Percentiles rank a stretch among this genome's conserved stretches.
Evolutionary conservation across 2,888 invertebrate species (phyloP).

Genomic region (Caenorhabditis sp.): DNA sequence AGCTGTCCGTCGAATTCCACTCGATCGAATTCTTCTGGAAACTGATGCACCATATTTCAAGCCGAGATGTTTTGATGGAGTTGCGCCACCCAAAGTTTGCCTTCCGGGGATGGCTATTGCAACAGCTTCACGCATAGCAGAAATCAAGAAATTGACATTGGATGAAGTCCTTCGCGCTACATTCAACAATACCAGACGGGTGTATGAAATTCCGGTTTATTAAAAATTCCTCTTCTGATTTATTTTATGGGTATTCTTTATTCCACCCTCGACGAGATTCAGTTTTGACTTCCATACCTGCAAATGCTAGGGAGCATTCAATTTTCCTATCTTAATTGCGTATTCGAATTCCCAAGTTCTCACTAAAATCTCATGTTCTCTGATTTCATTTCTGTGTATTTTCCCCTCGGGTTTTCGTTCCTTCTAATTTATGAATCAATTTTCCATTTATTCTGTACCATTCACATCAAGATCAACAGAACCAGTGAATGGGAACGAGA

Average conservation of each 20-base stretch:
- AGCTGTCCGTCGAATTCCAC: slow-evolving; percentile 84
- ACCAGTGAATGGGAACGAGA: slow-evolving; percentile 22
- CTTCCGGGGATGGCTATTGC: slow-evolving; percentile 66
- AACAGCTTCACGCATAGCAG: slow-evolving; percentile 46
- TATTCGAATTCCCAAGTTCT: no score
- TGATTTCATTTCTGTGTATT: background rate
- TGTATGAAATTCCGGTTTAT: slow-evolving; percentile 42
- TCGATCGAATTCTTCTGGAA: slow-evolving; percentile 84
- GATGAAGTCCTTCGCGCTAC: slow-evolving; percentile 62
- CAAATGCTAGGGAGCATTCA: no score
- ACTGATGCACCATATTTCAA: slow-evolving; percentile 85
- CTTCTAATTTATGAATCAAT: background rate
- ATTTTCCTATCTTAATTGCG: background rate
- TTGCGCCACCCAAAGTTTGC: slow-evolving; percentile 25
- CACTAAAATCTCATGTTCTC: no score
- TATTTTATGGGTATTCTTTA: no score
- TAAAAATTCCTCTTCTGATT: background rate
- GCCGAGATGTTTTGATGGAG: slow-evolving; percentile 75
- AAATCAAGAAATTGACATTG: slow-evolving; percentile 37
- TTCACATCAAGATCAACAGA: slow-evolving; percentile 33
- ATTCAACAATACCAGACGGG: slow-evolving; percentile 47
- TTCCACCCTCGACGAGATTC: background rate
- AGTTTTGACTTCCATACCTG: background rate
- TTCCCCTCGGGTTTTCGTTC: background rate
- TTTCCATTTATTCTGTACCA: slow-evolving; percentile 1